Base-by-base conservation (phyloP, 2,113 vertebrate species). In the Erpornis zantholeuca region DNA sequence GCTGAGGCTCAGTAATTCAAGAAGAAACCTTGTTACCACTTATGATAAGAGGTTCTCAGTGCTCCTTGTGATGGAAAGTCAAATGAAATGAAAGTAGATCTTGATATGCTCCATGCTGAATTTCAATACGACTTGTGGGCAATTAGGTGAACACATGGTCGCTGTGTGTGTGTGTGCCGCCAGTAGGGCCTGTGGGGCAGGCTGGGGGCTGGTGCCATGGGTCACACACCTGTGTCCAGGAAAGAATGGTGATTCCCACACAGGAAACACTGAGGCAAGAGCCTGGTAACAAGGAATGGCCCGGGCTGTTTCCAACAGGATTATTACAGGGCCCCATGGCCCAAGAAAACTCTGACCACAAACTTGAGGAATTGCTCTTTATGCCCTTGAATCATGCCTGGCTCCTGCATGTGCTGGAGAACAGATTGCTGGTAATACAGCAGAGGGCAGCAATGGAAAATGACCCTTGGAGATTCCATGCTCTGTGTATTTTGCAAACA, bases 391-490 rank as follows among this genome's bases (percentile, higher is more conserved):
- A 75, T 73, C 25, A 2, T 40, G 70, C 50, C 57, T 16, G 5
- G 21, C 66, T 72, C 59, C 70, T 80, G 59, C 66, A 36, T 6
- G 4, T 66, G n/a, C 76, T 88, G 88, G 42, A 78, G 72, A 86
- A 75, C 90, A 94, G 93, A 90, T 81, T 91, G 85, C 56, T 86
- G 92, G 35, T 61, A 60, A 71, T 45, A 29, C 52, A 86, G 86
- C 86, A 95, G 90, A 88, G 93, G 93, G 79, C 92, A 96, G 90
- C 88, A 71, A 86, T 83, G 88, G 88, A 92, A 92, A 93, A 56
- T 66, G 69, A 93, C 94, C 92, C 88, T 86, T 56, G 33, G 88
- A 95, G 85, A 92, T 60, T 90, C 93, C 82, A 53, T 10, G 8
- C 63, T 94, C 42, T 20, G 82, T 80, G 84, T 93, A 47, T 78